Conservation (phyloP, 2,888 invertebrate genomes). For the Parnassius mnemosyne region DNA sequence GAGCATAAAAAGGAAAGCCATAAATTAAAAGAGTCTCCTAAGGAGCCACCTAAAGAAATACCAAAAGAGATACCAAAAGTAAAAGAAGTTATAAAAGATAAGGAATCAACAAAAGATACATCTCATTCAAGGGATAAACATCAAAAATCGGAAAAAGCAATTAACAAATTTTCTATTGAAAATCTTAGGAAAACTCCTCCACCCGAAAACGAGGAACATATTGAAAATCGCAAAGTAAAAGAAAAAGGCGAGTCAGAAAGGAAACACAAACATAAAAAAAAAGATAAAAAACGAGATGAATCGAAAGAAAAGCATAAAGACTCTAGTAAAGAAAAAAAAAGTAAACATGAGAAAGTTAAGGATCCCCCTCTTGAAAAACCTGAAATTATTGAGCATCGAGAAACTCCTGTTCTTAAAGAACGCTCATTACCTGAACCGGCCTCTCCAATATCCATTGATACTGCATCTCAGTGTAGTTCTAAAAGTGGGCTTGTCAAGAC, state of each 20-base stretch:
- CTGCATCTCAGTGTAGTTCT: conserved; percentile 75
- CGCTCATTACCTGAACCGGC: conserved; percentile 60
- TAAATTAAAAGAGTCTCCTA: conserved; percentile 69
- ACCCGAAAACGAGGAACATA: conserved; percentile 57
- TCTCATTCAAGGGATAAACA: conserved; percentile 61
- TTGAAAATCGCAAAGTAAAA: conserved; percentile 64
- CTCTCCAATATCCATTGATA: conserved; percentile 74
- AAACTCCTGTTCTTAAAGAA: conserved; percentile 67
- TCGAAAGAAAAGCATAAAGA: conserved; percentile 83
- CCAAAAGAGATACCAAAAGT: conserved; percentile 55
- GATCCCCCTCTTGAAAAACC: conserved; percentile 72
- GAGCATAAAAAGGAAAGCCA: conserved; percentile 81
- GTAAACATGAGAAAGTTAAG: conserved; percentile 78
- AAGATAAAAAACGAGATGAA: conserved; percentile 84
- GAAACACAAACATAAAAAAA: conserved; percentile 83
- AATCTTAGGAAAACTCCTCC: conserved; percentile 73
- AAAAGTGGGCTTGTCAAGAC: conserved; percentile 68
- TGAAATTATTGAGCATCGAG: conserved; percentile 69
- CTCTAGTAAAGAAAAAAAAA: conserved; percentile 72
- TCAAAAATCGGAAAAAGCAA: conserved; percentile 61
- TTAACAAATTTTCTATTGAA: conserved; percentile 74
- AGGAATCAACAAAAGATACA: conserved; percentile 54
- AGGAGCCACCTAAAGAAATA: conserved; percentile 59
- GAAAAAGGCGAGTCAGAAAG: conserved; percentile 77
- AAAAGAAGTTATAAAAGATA: conserved; percentile 59